Evolutionary conservation across 1,140 invertebrate species (phyloP), one percentile per base, ranked within the genome.

Genomic region (Rhagoletis zephyria): DNA sequence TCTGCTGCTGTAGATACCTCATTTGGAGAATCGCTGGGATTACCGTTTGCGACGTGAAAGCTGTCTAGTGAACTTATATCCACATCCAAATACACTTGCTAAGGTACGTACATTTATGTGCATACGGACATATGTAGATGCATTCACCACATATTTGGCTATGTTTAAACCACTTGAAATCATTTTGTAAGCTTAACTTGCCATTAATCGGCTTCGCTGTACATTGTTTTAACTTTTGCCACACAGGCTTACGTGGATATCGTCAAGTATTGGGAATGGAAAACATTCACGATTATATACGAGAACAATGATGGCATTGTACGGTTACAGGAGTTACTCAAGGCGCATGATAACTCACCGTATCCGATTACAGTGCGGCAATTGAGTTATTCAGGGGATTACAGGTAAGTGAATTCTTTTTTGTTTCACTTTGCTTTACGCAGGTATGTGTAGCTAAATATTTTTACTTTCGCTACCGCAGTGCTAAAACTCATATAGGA

Each of bases 291-390:
- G 14, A 98, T 99, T 89, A 96, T 99, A 87, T 99, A 98, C 93
- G 98, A 99, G 93, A 97, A 97, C 94, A 98, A 98, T 92, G 97
- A 98, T 91, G 97, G 98, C 67, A 94, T 99, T 87, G 96, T 98
- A 42, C 95, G 97, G 86, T 94, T 99, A 9, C 98, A 99, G 93
- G 97, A 98, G 92, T 94, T 99, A 63, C 94, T 99, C 10, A 98
- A 98, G 94, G 96, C 97, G 10, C 96, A 98, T 89, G 96, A 97
- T 85, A 96, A 96, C 16, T 96, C 96, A 59, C 96, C 97, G 89
- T 95, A 96, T 93, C 96, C 96, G 6, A 97, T 97, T 70, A 95
- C 96, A 3, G 96, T 97, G 4, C 94, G 96, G 87, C 97, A 97
- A 90, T 93, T 97, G 40, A 96, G 96, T 85, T 96, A 97, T 93